These are phyloP conservation scores for Platyura marginata DNA, from an alignment of 1,140 invertebrate genomes.

Conservation along the genomic window DNA sequence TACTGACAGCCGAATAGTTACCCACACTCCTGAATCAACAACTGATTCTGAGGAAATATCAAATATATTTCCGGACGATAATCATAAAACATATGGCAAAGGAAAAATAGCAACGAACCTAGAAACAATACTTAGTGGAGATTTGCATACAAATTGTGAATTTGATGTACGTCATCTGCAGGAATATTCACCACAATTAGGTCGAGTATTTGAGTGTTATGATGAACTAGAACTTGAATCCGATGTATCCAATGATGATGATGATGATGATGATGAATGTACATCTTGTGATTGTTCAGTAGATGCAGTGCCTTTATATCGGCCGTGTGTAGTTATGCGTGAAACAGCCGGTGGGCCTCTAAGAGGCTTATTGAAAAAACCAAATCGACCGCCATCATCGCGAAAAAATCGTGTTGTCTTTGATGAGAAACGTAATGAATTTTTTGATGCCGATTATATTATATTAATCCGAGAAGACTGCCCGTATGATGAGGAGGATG, in stretches of 20 bases:
- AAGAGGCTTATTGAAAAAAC: slow-evolving; percentile 21
- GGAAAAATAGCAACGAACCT: background rate
- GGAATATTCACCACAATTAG: background rate
- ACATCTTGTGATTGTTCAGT: background rate
- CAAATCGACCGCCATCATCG: slow-evolving; percentile 19
- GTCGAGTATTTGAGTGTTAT: background rate
- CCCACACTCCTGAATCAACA: background rate
- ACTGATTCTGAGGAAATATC: slow-evolving; percentile 1
- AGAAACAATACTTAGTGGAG: background rate
- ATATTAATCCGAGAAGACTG: slow-evolving; percentile 69
- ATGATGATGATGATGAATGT: background rate
- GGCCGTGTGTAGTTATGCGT: background rate
- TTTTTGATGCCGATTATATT: slow-evolving; percentile 75
- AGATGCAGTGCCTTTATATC: background rate
- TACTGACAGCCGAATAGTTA: background rate
- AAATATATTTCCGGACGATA: slow-evolving; percentile 1
- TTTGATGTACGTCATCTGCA: slow-evolving; percentile 3
- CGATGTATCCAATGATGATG: background rate
- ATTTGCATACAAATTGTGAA: slow-evolving; percentile 3
- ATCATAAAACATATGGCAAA: background rate
- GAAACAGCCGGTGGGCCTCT: slow-evolving; percentile 11
- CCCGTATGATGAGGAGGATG: slow-evolving; percentile 53
- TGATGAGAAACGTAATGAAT: slow-evolving; percentile 68
- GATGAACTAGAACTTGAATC: slow-evolving; percentile 1
- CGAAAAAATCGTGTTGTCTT: slow-evolving; percentile 61